Base-by-base conservation (phyloP, 64 coral and sea anemone species). In the Actinia tenebrosa region DNA sequence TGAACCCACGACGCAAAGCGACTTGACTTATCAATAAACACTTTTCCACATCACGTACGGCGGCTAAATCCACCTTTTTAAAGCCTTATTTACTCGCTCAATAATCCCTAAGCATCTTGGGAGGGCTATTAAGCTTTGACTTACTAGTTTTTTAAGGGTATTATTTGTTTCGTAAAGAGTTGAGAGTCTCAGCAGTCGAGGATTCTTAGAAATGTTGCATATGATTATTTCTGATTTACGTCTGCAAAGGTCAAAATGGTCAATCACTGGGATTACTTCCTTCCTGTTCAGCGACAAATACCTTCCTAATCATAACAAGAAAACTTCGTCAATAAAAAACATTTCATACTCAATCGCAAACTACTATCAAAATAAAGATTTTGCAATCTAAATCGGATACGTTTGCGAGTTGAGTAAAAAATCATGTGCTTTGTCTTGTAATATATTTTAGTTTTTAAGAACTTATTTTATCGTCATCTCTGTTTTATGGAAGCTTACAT, bases 231-330 rank as follows among this genome's bases (percentile, higher is more conserved):
- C 15, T 16, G 44, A 81, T 50, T 81, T 81, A 81, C 79, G 79
- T 81, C 45, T 53, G 79, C n/a, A 81, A 53, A 81, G 79, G 79
- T 81, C 79, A 81, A 81, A 42, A 16, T 52, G 79, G 44, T 81
- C 45, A 81, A 81, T 20, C 79, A 45, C 79, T 20, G 50, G 42
- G 79, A 81, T 81, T 23, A 45, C 42, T 81, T 81, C 79, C 79
- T 81, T 81, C 79, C 79, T 45, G 79, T 81, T 75, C 69, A 75
- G 69, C 69, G 69, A 75, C 69, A 75, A 75, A 75, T 75, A 75
- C 69, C 26, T 75, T 75, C 69, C 69, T 42, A 75, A 75, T 75
- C 69, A 75, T 13, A 75, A 75, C 69, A 75, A 75, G 9, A 43
- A n/a, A 7, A 43, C 26, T 25, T 42, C 69, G 69, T 75, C 11